Base-by-base conservation (phyloP, 1,140 invertebrate genomes). In the Pogonomyrmex californicus region DNA sequence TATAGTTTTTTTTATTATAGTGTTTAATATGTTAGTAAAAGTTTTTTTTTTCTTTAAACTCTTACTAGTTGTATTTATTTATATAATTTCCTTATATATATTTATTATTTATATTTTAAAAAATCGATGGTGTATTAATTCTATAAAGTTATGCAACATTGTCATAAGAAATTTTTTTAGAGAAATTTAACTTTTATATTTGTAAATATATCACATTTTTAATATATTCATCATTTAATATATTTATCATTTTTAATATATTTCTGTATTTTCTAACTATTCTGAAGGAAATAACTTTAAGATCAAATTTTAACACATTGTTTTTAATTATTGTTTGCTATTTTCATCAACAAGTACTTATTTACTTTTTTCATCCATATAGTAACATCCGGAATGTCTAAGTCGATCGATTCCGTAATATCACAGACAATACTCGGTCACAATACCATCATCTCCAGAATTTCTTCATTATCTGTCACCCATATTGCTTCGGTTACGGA, bases 391-490 rank as follows among this genome's bases (percentile, higher is more conserved):
- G 97, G 96, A 94, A 97, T 96, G 91, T 98, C 98, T 44, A 96
- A 96, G 91, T 30, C 97, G 96, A 86, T 96, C 96, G 96, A 96
- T 90, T 97, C 97, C 4, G 97, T 98, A 73, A 98, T 95, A 94
- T 98, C 98, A 91, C 97, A 94, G 60, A 98, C 97, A 90, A 98
- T 95, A 94, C 98, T 97, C 82, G 98, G 98, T 96, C 98, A 98
- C 62, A 98, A 94, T 62, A 97, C 97, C 97, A 98, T 98, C 95
- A 99, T 97, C 94, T 98, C 97, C 85, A 97, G 96, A 92, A 96
- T 97, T 94, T 98, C 98, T 95, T 98, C 97, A 94, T 98, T 98
- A 73, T 95, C 97, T 0, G 95, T 94, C 30, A 96, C 96, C 87
- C 96, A 95, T 81, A 96, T 96, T n/a, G 96, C 96, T 90, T 97